phyloP scores from a whole-genome alignment of 2,888 invertebrate genomes.

The Sesia apiformis region DNA sequence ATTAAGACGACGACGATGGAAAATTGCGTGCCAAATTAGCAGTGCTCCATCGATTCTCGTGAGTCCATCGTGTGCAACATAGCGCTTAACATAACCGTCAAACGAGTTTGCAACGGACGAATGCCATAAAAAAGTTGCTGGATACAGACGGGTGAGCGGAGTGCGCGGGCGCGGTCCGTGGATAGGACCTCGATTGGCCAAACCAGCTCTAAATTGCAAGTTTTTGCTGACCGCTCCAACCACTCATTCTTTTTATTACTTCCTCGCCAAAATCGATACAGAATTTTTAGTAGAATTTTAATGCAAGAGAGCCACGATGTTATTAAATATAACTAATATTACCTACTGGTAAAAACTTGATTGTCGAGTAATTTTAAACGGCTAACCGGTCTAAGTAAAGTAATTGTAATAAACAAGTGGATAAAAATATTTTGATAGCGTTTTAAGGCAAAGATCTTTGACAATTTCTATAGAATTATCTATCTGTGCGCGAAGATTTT shows the following conservation, averaged over 20 bases:
- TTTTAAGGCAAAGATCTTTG: too few relatives aligned
- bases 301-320: too few relatives aligned
- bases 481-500: too few relatives aligned
- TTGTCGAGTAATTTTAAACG: too few relatives aligned
- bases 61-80: constrained; percentile 37
- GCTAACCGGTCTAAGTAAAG: too few relatives aligned
- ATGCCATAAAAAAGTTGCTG: constrained; percentile 56
- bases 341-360: too few relatives aligned
- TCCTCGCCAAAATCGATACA: constrained; percentile 34
- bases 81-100: constrained; percentile 36
- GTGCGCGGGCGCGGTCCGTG: constrained; percentile 16
- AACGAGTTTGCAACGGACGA: constrained; percentile 57
- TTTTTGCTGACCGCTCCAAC: constrained; percentile 43
- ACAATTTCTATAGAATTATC: too few relatives aligned
- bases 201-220: constrained; percentile 61
- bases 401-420: too few relatives aligned
- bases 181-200: constrained; percentile 38
- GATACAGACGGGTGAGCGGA: constrained; percentile 18
- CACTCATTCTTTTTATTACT: constrained; percentile 43
- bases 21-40: neutral
- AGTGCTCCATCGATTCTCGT: constrained; percentile 27
- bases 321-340: too few relatives aligned
- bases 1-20: too few relatives aligned
- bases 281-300: neutral
- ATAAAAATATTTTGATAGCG: too few relatives aligned